Base-by-base conservation (phyloP, 2,797 vertebrate genomes). In the Neopelma chrysocephalum region DNA sequence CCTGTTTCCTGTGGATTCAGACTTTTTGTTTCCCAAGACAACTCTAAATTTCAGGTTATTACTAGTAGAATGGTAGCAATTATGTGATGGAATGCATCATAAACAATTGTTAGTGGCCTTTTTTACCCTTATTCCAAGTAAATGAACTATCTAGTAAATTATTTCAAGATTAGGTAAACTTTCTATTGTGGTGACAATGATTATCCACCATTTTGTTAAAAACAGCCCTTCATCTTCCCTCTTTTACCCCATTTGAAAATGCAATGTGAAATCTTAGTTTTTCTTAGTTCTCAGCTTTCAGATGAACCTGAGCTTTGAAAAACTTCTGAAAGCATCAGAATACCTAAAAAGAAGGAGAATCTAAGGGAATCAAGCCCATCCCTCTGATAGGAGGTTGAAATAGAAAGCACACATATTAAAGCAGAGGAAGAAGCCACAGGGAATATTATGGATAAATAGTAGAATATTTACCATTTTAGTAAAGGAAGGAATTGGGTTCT, bases 1-100 rank as follows among this genome's bases (percentile, higher is more conserved):
- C 2, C n/a, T 43, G 2, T 42, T 64, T 60, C 31, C 27, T 42
- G 11, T 29, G 11, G 25, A 79, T 43, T 78, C 2, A 0, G 3
- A 11, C 5, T 6, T 21, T 29, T 42, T 18, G 40, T 9, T 22
- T 36, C 22, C 31, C 23, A 58, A 58, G 20, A 62, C 20, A 87
- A 50, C 6, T 60, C 42, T 42, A 64, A 75, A 26, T 19, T 82
- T 82, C 73, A 54, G 27, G 13, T 65, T 72, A 58, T 65, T 62
- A 32, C 19, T 16, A 61, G 18, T 1, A 65, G 42, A 85, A 53
- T 10, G 61, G 23, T 8, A 25, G 10, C 43, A 89, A 80, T 50
- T 72, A 14, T 14, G 50, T 57, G 23, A 10, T 47, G 21, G 25
- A 29, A 78, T 29, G 20, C 32, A 53, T 20, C 71, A 47, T 13